Evolutionary conservation across 2,797 vertebrate genomes (phyloP), one percentile per base, ranked within the genome.

Genomic region (Acomys russatus): DNA sequence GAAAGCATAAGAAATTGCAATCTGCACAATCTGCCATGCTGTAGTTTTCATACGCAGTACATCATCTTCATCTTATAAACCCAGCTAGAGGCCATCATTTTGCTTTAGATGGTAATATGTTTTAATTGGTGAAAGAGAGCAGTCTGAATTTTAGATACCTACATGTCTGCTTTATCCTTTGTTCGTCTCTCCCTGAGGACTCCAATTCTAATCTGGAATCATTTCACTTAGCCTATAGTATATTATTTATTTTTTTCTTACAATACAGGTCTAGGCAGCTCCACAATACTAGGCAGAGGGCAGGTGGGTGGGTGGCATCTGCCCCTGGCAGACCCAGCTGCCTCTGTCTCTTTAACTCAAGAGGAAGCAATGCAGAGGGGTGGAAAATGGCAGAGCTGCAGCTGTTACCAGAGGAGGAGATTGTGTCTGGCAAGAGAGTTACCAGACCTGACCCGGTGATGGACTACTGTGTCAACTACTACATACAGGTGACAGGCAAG

Each of bases 351-450:
- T 98, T 98, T 98, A 99, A 98, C 98, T 98, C 98, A 97, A 98
- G 98, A 98, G 98, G 99, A 99, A 99, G 99, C 99, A 99, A 99
- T 99, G 99, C 98, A 97, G 99, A 99, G 99, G 98, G 98, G 99
- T 99, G 99, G 99, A 99, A 99, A 99, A 99, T 99, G 99, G 99
- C 99, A 99, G 99, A 99, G 99, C 99, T 99, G 98, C 99, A 99
- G 99, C 99, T 99, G 99, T 98, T 99, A 98, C 98, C 99, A 99
- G 99, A 99, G 98, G 99, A 99, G 98, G 99, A 99, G 98, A 99
- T 99, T 97, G 99, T 99, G 86, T 99, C 99, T 95, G 99, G 99
- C 91, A 99, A 99, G 98, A 98, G 99, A 99, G 99, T 98, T 99
- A 99, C 98, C 99, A 99, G 97, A 99, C 98, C 99, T 99, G 56